Evolutionary conservation across 2,113 vertebrate genomes (phyloP).

Genomic region (Chelonoidis abingdonii): DNA sequence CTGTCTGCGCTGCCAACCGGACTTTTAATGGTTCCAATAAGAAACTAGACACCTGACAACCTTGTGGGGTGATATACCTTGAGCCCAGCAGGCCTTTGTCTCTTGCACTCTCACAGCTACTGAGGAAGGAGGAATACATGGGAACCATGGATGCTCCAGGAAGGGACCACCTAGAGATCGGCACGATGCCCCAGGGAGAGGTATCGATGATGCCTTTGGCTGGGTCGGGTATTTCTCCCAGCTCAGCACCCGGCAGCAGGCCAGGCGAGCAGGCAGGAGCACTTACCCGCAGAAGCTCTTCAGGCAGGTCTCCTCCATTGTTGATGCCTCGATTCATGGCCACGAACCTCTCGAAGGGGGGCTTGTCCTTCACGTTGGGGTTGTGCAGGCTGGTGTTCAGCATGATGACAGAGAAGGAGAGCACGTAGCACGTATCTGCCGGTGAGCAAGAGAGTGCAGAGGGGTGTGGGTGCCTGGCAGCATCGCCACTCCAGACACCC

Average conservation of each 20-base stretch:
- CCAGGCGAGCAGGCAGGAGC: background rate
- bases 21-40: no score
- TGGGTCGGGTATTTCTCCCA: background rate
- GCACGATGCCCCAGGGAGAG: background rate
- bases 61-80: background rate
- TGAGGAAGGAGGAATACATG: background rate
- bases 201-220: background rate
- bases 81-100: background rate
- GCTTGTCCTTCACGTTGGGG: conserved; percentile 94
- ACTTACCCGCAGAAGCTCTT: conserved; percentile 88
- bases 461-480: background rate
- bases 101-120: background rate
- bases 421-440: conserved; percentile 95
- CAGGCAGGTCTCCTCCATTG: conserved; percentile 86
- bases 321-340: conserved; percentile 96
- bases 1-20: no score
- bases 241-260: background rate
- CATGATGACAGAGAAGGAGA: conserved; percentile 98
- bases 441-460: conserved; percentile 7
- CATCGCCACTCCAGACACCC: background rate
- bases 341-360: conserved; percentile 90
- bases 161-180: background rate
- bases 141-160: background rate
- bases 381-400: conserved; percentile 98
- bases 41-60: no score